phyloP scores from a whole-genome alignment of 1,140 invertebrate genomes.

The Pygmarrhopalites habei region DNA sequence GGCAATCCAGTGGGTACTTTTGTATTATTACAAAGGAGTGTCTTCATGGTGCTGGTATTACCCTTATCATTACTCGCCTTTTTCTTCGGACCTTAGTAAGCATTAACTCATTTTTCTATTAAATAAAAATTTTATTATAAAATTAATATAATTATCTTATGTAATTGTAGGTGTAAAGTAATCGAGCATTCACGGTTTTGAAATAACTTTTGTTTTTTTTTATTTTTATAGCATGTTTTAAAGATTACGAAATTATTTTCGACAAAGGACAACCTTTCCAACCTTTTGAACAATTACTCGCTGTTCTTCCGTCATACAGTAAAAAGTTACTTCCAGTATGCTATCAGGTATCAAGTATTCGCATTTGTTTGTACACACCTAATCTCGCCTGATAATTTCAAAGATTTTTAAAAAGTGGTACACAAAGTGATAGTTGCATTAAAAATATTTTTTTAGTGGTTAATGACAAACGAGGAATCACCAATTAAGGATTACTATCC shows the following conservation, averaged over 20 bases:
- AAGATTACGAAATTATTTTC: conserved; percentile 54
- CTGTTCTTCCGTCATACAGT: conserved; percentile 70
- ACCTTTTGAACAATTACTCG: conserved; percentile 90
- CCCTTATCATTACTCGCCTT: conserved; percentile 92
- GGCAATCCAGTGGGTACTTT: conserved; percentile 92
- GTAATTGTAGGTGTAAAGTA: no score
- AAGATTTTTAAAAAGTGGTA: no score
- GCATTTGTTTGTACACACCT: no score
- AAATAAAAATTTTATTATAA: no score
- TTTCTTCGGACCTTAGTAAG: conserved; percentile 84
- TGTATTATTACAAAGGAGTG: conserved; percentile 94
- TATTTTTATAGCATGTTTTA: no score
- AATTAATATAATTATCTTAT: no score
- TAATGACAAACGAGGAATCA: conserved; percentile 75
- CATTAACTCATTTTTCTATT: no score
- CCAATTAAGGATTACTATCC: conserved; percentile 88
- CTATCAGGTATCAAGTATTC: conserved; percentile 65
- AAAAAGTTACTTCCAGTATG: conserved; percentile 66
- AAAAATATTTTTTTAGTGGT: conserved; percentile 33
- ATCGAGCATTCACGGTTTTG: no score
- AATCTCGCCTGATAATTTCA: no score
- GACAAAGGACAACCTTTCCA: conserved; percentile 74
- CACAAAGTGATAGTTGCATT: neutral
- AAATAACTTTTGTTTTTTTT: no score
- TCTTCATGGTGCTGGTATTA: conserved; percentile 97